A percentile compares a stretch with the other conserved stretches of the same genome.
Evolutionary conservation across 1,140 invertebrate species (phyloP).

Genomic region (Vollenhovia emeryi): DNA sequence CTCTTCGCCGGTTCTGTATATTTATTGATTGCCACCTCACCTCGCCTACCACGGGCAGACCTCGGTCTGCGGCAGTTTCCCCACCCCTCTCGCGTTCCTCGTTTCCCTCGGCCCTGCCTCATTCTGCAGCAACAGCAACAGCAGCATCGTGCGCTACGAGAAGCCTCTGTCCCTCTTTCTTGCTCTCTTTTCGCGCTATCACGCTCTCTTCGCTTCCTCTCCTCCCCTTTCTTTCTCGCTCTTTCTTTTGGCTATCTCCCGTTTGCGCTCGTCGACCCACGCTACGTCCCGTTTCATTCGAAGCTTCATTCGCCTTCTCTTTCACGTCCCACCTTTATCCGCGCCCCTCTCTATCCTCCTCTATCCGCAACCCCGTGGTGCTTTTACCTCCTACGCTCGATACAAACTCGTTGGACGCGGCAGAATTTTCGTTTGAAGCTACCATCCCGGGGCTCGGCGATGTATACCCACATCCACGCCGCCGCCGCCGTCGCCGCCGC

Average conservation of each 20-base stretch:
- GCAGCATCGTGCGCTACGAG: conserved; percentile 67
- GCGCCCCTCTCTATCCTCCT: conserved; percentile 7
- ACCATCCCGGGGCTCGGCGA: conserved; percentile 53
- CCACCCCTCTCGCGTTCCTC: conserved; percentile 71
- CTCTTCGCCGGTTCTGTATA: conserved; percentile 81
- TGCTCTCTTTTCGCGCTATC: conserved; percentile 48
- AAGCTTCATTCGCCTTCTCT: conserved; percentile 54
- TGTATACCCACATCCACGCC: conserved; percentile 33
- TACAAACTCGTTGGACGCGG: conserved; percentile 70
- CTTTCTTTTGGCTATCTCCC: conserved; percentile 43
- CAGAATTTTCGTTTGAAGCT: conserved; percentile 69
- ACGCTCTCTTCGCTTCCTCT: conserved; percentile 19
- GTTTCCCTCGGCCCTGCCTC: conserved; percentile 70
- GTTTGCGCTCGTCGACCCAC: conserved; percentile 36
- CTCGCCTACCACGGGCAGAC: conserved; percentile 73
- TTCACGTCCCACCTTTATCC: conserved; percentile 25
- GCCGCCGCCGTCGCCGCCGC: neutral
- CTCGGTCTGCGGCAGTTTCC: conserved; percentile 76
- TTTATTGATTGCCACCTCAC: conserved; percentile 85
- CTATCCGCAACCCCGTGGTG: conserved; percentile 35
- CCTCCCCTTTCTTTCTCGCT: conserved; percentile 18
- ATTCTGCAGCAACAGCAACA: conserved; percentile 66
- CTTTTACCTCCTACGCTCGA: conserved; percentile 70
- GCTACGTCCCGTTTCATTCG: conserved; percentile 61
- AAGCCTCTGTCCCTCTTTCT: conserved; percentile 59